Percentiles rank a stretch among this genome's conserved stretches.
Evolutionary conservation across 2,797 vertebrate species (phyloP).

Genomic region (Scarus forsteni): DNA sequence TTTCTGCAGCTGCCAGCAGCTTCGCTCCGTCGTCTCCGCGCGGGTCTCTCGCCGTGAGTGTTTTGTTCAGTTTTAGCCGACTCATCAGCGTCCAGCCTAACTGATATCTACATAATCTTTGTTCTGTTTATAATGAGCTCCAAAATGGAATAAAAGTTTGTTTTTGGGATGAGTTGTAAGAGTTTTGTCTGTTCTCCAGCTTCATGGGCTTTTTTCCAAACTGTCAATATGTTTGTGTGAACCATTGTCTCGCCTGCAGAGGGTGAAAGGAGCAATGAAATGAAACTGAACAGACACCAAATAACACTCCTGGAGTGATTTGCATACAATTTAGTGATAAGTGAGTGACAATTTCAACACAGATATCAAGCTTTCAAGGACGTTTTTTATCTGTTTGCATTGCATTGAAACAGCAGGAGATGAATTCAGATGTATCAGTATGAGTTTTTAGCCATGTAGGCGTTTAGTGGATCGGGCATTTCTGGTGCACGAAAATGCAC

Average conservation of each 20-base stretch:
- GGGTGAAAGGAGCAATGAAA: neutral
- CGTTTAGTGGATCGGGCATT: too few relatives aligned
- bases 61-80: neutral
- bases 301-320: neutral
- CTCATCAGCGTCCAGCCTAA: neutral
- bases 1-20: conserved; percentile 23
- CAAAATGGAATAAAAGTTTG: neutral
- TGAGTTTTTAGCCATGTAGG: too few relatives aligned
- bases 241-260: neutral
- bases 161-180: neutral
- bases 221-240: neutral
- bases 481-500: too few relatives aligned
- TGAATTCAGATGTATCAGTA: too few relatives aligned
- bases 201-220: neutral
- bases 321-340: neutral
- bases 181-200: neutral
- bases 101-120: neutral
- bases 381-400: too few relatives aligned
- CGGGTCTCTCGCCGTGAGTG: neutral
- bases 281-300: neutral
- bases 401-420: too few relatives aligned
- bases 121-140: neutral
- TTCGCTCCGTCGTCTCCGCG: neutral
- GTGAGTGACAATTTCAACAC: too few relatives aligned
- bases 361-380: too few relatives aligned